phyloP scores from a whole-genome alignment of 2,113 vertebrate species.

The Nibea albiflora region DNA sequence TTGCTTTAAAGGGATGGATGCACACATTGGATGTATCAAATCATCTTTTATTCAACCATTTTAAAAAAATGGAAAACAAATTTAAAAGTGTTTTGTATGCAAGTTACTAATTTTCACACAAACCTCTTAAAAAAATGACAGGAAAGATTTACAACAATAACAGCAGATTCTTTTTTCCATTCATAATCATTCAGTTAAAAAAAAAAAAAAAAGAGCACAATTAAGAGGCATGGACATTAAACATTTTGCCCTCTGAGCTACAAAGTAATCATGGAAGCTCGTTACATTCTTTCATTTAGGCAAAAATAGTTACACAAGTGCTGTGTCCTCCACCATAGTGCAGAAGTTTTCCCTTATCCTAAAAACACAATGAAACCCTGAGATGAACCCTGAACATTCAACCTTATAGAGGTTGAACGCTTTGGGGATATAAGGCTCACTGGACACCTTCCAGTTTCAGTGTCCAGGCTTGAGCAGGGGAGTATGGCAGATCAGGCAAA shows the following conservation, averaged over 20 bases:
- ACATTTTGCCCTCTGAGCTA: background rate
- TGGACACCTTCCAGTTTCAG: constrained; percentile 84
- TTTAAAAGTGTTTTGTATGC: background rate
- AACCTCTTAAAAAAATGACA: background rate
- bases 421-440: constrained; percentile 33
- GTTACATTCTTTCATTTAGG: background rate
- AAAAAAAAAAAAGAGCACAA: background rate
- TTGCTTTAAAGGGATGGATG: background rate
- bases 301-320: background rate
- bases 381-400: background rate
- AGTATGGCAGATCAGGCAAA: constrained; percentile 79
- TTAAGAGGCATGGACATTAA: background rate
- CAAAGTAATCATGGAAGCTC: constrained; percentile 3
- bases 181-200: background rate
- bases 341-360: background rate
- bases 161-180: constrained; percentile 20
- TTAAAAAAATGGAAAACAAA: constrained; percentile 19
- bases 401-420: background rate
- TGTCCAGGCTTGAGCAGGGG: constrained; percentile 84
- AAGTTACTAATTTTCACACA: background rate
- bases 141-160: background rate
- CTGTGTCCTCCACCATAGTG: background rate
- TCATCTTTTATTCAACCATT: constrained; percentile 28
- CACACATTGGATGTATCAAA: background rate
- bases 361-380: constrained; percentile 26